Evolutionary conservation across 2,113 vertebrate species (phyloP), one percentile per base, ranked within the genome.

Genomic region (Gopherus flavomarginatus): DNA sequence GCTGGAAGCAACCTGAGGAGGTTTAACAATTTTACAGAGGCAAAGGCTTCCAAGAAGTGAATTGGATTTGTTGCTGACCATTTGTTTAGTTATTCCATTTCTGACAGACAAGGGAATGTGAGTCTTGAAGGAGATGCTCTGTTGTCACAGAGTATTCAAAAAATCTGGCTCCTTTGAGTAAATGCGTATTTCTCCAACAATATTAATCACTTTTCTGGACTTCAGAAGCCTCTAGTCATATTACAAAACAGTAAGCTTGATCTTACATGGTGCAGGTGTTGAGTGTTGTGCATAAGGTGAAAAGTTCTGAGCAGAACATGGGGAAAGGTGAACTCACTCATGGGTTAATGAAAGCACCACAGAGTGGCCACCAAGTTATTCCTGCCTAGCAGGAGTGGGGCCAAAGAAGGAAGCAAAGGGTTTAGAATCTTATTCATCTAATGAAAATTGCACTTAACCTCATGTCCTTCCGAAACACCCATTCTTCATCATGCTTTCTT

Each of bases 21-120:
- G 49, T 65, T 88, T 90, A 82, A 49, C 82, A 79, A 53, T 91
- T 72, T n/a, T 92, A 22, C 49, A 87, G 77, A 95, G 85, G 42
- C 77, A n/a, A 62, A 2, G 6, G 0, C 1, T 89, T 92, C 35
- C 89, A 42, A 83, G 89, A 96, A 85, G 12, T 56, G 19, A 85
- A 17, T 6, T 62, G 29, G 24, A 4, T 27, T 91, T 93, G 8
- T 81, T 93, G 9, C 19, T n/a, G 11, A 52, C 17, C 31, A 56
- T 4, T 62, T 16, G 17, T 90, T 7, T 80, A 84, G 87, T 8
- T 9, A 7, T 24, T 1, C 42, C 56, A 44, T 94, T 83, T 88
- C 31, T 85, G 35, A 81, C 13, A 85, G 12, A 26, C 5, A 87
- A 91, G 26, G 6, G 1, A 65, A 35, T 77, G 13, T 1, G 1